phyloP scores from a whole-genome alignment of 2,888 invertebrate species.

The Harpagoxenus sublaevis region DNA sequence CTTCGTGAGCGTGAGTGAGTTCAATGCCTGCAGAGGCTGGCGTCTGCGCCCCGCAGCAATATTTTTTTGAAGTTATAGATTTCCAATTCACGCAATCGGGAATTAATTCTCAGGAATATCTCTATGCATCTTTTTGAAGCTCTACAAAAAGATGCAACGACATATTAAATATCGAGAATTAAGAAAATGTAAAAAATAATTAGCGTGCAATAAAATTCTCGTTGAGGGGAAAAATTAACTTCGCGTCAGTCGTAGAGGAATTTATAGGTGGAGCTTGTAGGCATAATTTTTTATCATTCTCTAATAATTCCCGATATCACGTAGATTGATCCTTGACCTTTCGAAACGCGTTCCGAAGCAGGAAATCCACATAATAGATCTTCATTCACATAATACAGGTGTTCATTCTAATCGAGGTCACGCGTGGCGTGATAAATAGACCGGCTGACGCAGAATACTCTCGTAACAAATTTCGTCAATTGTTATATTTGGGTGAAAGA shows the following conservation, averaged over 20 bases:
- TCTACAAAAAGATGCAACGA: not conserved
- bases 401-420: not conserved
- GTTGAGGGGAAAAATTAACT: not conserved
- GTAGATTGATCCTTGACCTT: conserved; percentile 17
- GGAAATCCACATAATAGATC: not conserved
- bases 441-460: not conserved
- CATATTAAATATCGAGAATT: not conserved
- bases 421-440: not conserved
- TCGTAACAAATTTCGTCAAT: not conserved
- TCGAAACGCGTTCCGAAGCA: not conserved
- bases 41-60: not conserved
- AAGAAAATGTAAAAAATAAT: not conserved
- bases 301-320: conserved; percentile 14
- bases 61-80: conserved; percentile 10
- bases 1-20: conserved; percentile 16
- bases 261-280: not conserved
- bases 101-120: not conserved
- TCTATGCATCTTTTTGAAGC: not conserved
- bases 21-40: conserved; percentile 28
- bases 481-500: not conserved
- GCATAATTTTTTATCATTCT: not conserved
- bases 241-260: not conserved
- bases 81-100: not conserved
- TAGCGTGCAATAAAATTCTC: not conserved
- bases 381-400: no score